Evolutionary conservation across 2,888 invertebrate genomes (phyloP).

Genomic region (Harpalus rufipes): DNA sequence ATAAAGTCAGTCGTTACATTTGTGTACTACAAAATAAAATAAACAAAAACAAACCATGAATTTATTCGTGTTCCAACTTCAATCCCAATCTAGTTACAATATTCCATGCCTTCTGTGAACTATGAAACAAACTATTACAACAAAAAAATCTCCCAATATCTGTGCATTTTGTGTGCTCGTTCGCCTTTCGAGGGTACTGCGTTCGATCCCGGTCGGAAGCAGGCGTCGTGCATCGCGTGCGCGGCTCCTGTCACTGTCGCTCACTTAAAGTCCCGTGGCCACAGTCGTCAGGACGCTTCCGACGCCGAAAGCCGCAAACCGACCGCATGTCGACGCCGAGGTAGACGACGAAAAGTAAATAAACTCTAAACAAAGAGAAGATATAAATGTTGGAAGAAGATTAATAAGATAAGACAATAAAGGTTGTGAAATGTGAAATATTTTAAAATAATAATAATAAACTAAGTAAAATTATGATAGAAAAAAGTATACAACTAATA

Average conservation of each 20-base stretch:
- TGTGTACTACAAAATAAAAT: too few relatives aligned
- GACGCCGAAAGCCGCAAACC: slow-evolving; percentile 21
- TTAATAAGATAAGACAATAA: too few relatives aligned
- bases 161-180: not conserved
- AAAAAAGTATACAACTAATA: too few relatives aligned
- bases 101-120: too few relatives aligned
- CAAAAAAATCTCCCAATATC: not conserved
- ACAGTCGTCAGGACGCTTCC: slow-evolving; percentile 42
- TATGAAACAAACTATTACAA: not conserved
- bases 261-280: slow-evolving; percentile 53
- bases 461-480: too few relatives aligned
- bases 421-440: too few relatives aligned
- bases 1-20: too few relatives aligned
- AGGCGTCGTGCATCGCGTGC: slow-evolving; percentile 43
- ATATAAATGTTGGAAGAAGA: not conserved
- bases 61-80: too few relatives aligned
- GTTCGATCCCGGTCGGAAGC: slow-evolving; percentile 29
- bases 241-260: slow-evolving; percentile 52
- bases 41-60: too few relatives aligned
- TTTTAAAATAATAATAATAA: too few relatives aligned
- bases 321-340: slow-evolving; percentile 9
- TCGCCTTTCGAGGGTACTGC: not conserved
- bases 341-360: not conserved
- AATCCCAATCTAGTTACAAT: too few relatives aligned
- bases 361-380: not conserved